Evolutionary conservation across 2,797 vertebrate genomes (phyloP), one percentile per base, ranked within the genome.

Genomic region (Leuciscus waleckii): DNA sequence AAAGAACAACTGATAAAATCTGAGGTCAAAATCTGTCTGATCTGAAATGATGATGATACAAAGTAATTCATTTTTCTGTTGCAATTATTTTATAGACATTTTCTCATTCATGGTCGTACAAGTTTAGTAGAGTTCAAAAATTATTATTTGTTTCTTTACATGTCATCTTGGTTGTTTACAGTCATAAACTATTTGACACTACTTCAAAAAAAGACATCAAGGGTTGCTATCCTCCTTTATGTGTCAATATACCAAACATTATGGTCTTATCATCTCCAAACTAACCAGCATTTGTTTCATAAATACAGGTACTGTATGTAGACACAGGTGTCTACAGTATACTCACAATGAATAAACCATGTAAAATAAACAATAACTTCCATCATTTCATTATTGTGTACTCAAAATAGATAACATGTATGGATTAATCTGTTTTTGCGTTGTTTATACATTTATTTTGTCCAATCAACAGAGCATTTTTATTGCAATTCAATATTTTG

Each of bases 311-410:
- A 58, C 41, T 63, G 16, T 79, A 19, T 63, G 29, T 81, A 86
- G 61, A 69, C 68, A 82, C 75, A 80, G 39, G 74, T 75, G 46
- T 83, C 75, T 77, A n/a, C n/a, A n/a, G n/a, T n/a, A 46, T 46
- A 46, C 14, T 67, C 39, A 49, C 17, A 23, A 65, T 65, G 5
- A 79, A 46, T 46, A 46, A 46, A 46, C n/a, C 2, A 65, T 65
- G 58, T 65, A 10, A 58, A 61, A 41, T 41, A 41, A 61, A 41
- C 1, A 39, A 41, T 41, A 26, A 41, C 16, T 41, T 61, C 7
- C 23, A n/a, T 61, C 13, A 19, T 61, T 77, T 23, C 35, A n/a
- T 58, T 14, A 26, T 5, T 76, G 32, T 76, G 54, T 23, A 37
- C 13, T 17, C 11, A 58, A 78, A 56, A 76, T 76, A 76, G 21